Percentiles rank a stretch among this genome's conserved stretches.
phyloP scores from a whole-genome alignment of 1,140 invertebrate species.

The Lucilia cuprina region DNA sequence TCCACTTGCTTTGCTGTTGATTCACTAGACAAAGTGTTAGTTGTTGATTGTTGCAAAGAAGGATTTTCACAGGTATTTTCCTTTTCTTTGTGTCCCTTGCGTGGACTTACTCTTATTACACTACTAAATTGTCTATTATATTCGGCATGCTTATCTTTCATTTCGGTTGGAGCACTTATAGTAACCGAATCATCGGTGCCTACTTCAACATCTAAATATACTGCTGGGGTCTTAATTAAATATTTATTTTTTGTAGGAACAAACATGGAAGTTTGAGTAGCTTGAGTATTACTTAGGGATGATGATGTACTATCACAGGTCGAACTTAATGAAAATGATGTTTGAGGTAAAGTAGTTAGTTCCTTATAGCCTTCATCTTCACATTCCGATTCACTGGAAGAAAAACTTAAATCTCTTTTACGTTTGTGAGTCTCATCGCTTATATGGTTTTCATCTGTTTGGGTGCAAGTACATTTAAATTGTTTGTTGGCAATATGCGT shows the following conservation, averaged over 20 bases:
- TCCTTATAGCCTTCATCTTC: not conserved
- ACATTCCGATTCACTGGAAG: slow-evolving; percentile 8
- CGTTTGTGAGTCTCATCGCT: not conserved
- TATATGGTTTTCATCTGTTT: not conserved
- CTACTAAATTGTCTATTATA: slow-evolving; percentile 55
- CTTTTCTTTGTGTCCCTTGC: not conserved
- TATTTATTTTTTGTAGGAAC: not conserved
- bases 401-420: not conserved
- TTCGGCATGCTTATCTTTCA: slow-evolving; percentile 49
- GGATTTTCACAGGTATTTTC: not conserved
- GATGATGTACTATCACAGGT: not conserved
- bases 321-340: not conserved
- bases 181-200: slow-evolving; percentile 41
- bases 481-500: not conserved
- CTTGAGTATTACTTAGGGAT: not conserved
- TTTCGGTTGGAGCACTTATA: slow-evolving; percentile 43
- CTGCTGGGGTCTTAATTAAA: slow-evolving; percentile 44
- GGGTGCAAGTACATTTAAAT: slow-evolving; percentile 9
- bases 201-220: slow-evolving; percentile 51
- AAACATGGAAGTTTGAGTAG: not conserved
- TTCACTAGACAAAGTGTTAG: not conserved
- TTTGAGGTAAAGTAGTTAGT: not conserved
- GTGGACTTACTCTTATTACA: slow-evolving; percentile 41
- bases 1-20: not conserved
- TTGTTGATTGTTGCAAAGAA: not conserved